Base-by-base conservation (phyloP, 2,113 vertebrate species). In the Caloenas nicobarica region DNA sequence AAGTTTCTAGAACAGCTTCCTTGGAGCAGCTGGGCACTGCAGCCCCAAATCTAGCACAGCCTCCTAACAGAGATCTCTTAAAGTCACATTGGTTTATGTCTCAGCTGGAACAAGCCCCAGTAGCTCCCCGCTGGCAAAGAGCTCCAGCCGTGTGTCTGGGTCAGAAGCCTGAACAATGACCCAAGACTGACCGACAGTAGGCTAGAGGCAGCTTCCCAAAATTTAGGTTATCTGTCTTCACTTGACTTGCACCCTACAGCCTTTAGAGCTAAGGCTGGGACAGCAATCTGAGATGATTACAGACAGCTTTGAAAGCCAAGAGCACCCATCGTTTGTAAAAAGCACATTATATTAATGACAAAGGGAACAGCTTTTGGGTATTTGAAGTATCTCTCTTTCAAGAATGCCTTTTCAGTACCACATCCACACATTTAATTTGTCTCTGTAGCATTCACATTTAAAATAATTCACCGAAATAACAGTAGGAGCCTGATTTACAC, bases 401-500 rank as follows among this genome's bases (percentile, higher is more conserved):
- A 86, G 25, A 7, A 24, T 51, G 56, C 25, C 81, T 88, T 84
- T 61, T 73, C 65, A 74, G 84, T 24, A 78, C 24, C 64, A 61
- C 60, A 81, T 91, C 68, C 83, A 72, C 61, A 76, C 40, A 56
- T 42, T 87, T 40, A 48, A 50, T 91, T 88, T 83, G 42, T 38
- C 86, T 86, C 82, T 65, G 40, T 26, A 81, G 65, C 88, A 84
- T 93, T 92, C 90, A 72, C 76, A 81, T 90, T 90, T 71, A 68
- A 94, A 95, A 91, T 76, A 96, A 74, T 81, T 64, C 93, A 68
- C 88, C 6, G 2, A 92, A 96, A 96, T 66, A 96, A 93, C 88
- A 91, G 83, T 21, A 50, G 65, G 36, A 91, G 86, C 44, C 83
- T 92, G 95, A 96, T 96, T 96, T 96, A 95, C 95, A 96, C 90